Evolutionary conservation across 2,113 vertebrate genomes (phyloP).

Genomic region (Carollia perspicillata): DNA sequence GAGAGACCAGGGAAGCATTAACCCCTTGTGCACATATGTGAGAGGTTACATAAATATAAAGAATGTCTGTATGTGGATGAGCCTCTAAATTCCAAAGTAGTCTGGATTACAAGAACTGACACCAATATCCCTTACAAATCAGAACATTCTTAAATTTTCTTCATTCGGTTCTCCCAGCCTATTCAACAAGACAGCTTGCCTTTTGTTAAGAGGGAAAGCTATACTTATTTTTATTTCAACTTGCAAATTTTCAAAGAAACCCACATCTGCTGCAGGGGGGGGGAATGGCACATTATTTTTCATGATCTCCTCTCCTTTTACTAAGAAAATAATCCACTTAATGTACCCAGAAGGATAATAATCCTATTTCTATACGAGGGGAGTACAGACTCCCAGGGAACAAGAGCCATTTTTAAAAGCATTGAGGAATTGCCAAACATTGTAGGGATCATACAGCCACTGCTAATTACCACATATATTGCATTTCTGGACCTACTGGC

Average conservation of each 20-base stretch:
- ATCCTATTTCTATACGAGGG: background rate
- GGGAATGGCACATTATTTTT: background rate
- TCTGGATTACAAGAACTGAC: background rate
- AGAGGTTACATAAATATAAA: background rate
- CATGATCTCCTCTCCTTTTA: background rate
- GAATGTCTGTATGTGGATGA: background rate
- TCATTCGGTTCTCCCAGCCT: background rate
- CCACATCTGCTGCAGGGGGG: background rate
- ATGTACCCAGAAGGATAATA: constrained; percentile 41
- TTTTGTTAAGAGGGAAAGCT: constrained; percentile 21
- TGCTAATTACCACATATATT: constrained; percentile 30
- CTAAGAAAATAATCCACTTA: constrained; percentile 52
- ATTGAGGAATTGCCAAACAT: background rate
- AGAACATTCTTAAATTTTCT: background rate
- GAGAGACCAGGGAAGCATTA: background rate
- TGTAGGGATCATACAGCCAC: background rate
- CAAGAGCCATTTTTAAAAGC: constrained; percentile 41
- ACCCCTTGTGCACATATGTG: background rate
- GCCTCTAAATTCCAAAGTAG: background rate
- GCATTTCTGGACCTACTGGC: constrained; percentile 32
- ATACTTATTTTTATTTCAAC: constrained; percentile 17
- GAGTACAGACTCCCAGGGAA: background rate
- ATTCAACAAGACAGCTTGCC: background rate
- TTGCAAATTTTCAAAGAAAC: constrained; percentile 39
- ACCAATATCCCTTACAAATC: background rate